Evolutionary conservation across 1,140 invertebrate species (phyloP).

Genomic region (Holotrichia oblita): DNA sequence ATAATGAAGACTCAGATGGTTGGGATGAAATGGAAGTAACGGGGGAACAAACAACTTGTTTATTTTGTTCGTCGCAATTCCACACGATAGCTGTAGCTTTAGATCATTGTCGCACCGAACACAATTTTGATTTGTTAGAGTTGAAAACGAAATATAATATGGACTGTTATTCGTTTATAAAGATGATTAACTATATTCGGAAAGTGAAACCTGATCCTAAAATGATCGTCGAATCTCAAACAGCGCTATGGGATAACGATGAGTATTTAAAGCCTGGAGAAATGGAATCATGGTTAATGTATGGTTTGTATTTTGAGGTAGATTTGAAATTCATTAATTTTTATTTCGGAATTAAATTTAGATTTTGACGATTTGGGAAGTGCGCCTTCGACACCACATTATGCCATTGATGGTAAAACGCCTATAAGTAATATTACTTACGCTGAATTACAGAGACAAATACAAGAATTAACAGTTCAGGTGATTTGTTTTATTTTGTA

Average conservation of each 20-base stretch:
- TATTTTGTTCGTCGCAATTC: slow-evolving; percentile 68
- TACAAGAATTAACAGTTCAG: slow-evolving; percentile 57
- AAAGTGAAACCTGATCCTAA: slow-evolving; percentile 68
- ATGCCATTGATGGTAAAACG: slow-evolving; percentile 60
- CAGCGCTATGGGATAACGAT: slow-evolving; percentile 76
- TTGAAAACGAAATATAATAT: slow-evolving; percentile 77
- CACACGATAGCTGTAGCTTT: slow-evolving; percentile 66
- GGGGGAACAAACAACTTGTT: slow-evolving; percentile 62
- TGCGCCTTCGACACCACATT: slow-evolving; percentile 60
- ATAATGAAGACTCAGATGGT: slow-evolving; percentile 59
- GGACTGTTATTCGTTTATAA: slow-evolving; percentile 88
- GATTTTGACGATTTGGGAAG: slow-evolving; percentile 61
- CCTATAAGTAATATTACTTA: slow-evolving; percentile 58
- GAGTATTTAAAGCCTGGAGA: slow-evolving; percentile 82
- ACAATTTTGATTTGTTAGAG: slow-evolving; percentile 75
- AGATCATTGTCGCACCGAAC: slow-evolving; percentile 67
- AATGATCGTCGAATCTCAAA: slow-evolving; percentile 64
- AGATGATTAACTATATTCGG: slow-evolving; percentile 88
- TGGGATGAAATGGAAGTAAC: slow-evolving; percentile 61
- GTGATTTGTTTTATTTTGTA: slow-evolving; percentile 44
- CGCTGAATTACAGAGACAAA: slow-evolving; percentile 58
- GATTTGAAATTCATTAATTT: slow-evolving; percentile 39
- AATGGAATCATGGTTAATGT: slow-evolving; percentile 86
- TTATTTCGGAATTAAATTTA: slow-evolving; percentile 43
- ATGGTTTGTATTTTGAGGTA: slow-evolving; percentile 68